These are phyloP conservation scores for Xyliphius kryptos DNA, from an alignment of 2,113 vertebrate species.

Conservation along the genomic window DNA sequence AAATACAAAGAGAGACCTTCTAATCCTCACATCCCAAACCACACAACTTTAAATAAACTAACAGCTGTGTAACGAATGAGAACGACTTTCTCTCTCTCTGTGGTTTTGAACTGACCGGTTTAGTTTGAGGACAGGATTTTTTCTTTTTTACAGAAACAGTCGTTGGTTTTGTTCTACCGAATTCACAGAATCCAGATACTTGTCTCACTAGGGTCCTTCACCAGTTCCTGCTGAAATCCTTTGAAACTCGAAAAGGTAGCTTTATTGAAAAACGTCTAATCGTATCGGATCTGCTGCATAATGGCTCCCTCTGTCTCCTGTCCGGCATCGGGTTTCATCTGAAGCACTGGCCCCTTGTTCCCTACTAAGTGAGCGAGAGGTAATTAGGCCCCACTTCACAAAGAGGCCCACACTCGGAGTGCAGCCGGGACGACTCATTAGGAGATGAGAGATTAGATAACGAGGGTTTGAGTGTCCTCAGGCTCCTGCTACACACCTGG, in stretches of 20 bases:
- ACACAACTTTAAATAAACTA: not conserved
- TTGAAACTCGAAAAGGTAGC: slow-evolving; percentile 32
- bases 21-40: too few species aligned
- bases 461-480: slow-evolving; percentile 48
- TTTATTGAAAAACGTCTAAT: slow-evolving; percentile 24
- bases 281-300: slow-evolving; percentile 43
- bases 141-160: slow-evolving; percentile 36
- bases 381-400: slow-evolving; percentile 63
- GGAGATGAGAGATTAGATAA: slow-evolving; percentile 64
- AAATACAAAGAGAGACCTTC: too few species aligned
- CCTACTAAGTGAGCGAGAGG: slow-evolving; percentile 54
- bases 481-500: slow-evolving; percentile 55
- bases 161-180: slow-evolving; percentile 28
- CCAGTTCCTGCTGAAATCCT: slow-evolving; percentile 49
- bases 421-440: slow-evolving; percentile 59
- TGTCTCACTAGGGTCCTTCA: slow-evolving; percentile 32
- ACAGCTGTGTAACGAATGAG: not conserved
- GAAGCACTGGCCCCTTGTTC: slow-evolving; percentile 53
- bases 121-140: not conserved
- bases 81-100: not conserved
- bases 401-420: slow-evolving; percentile 44
- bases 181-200: slow-evolving; percentile 37
- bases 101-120: too few species aligned
- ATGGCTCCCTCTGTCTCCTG: slow-evolving; percentile 34
- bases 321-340: slow-evolving; percentile 48